Percentiles rank a stretch among this genome's conserved stretches.
Evolutionary conservation across 1,140 invertebrate genomes (phyloP).

Genomic region (Globodera ellingtonae): DNA sequence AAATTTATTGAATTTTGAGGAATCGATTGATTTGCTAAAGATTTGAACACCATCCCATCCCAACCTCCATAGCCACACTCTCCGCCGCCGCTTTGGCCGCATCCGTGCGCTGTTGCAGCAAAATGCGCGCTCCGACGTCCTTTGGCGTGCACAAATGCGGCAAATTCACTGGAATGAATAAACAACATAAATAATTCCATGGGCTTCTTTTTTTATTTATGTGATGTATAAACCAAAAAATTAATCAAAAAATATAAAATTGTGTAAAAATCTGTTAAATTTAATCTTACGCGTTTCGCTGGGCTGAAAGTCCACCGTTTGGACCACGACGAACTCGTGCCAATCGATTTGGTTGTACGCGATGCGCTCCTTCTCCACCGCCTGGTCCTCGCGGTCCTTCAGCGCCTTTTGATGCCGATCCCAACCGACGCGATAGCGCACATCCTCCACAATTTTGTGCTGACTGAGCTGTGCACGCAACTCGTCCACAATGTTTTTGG

Average conservation of each 20-base stretch:
- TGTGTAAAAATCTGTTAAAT: too few species aligned
- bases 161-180: constrained; percentile 50
- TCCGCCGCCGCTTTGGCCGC: constrained; percentile 59
- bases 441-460: constrained; percentile 79
- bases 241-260: neutral
- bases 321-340: constrained; percentile 99
- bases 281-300: constrained; percentile 82
- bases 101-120: constrained; percentile 57
- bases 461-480: constrained; percentile 30
- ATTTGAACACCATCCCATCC: neutral
- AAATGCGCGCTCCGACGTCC: constrained; percentile 61
- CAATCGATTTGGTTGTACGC: constrained; percentile 98
- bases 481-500: constrained; percentile 54
- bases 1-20: too few species aligned
- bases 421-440: constrained; percentile 93
- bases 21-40: too few species aligned
- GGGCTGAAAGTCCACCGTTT: constrained; percentile 97
- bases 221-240: neutral
- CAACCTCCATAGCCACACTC: constrained; percentile 62
- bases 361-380: constrained; percentile 88
- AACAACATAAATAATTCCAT: neutral
- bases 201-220: constrained; percentile 1
- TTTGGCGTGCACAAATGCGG: constrained; percentile 59
- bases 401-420: constrained; percentile 77
- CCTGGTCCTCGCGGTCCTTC: constrained; percentile 86